A percentile compares a stretch with the other conserved stretches of the same genome.
phyloP scores from a whole-genome alignment of 2,797 vertebrate species.

The Oreonectes daqikongensis region DNA sequence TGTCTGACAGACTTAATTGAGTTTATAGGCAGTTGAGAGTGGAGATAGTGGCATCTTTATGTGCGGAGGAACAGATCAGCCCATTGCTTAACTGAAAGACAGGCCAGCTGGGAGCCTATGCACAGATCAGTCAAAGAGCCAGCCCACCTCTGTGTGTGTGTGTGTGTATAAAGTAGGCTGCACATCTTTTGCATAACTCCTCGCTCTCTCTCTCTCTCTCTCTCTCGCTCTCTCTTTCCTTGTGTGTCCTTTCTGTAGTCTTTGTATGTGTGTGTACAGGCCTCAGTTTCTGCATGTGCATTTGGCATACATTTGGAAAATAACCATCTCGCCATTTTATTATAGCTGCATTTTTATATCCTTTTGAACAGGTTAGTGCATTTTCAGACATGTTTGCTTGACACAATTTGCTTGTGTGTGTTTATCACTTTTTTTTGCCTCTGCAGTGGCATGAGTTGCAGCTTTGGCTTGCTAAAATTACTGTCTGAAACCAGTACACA shows the following conservation, averaged over 20 bases:
- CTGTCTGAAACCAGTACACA: not conserved
- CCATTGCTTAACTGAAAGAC: conserved; percentile 57
- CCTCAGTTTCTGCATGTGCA: conserved; percentile 18
- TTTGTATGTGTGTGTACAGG: conserved; percentile 13
- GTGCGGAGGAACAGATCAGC: conserved; percentile 47
- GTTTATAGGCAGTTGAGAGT: conserved; percentile 55
- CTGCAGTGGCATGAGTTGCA: not conserved
- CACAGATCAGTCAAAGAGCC: conserved; percentile 48
- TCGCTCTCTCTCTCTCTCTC: conserved; percentile 5
- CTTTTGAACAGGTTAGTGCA: conserved; percentile 42
- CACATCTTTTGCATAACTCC: conserved; percentile 38
- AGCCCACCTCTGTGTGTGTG: conserved; percentile 24
- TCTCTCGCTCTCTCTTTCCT: conserved; percentile 16
- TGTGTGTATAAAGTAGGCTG: not conserved
- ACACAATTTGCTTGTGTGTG: not conserved
- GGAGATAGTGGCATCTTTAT: conserved; percentile 64
- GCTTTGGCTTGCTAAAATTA: not conserved
- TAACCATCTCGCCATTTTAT: not conserved
- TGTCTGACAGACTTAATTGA: conserved; percentile 56
- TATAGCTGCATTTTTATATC: conserved; percentile 23
- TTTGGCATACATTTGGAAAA: conserved; percentile 14
- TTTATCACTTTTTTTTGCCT: not conserved
- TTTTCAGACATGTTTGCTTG: not conserved
- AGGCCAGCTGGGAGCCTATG: conserved; percentile 58
- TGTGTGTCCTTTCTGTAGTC: conserved; percentile 32